phyloP scores from a whole-genome alignment of 2,888 invertebrate species.

The Nematopogon swammerdamellus region DNA sequence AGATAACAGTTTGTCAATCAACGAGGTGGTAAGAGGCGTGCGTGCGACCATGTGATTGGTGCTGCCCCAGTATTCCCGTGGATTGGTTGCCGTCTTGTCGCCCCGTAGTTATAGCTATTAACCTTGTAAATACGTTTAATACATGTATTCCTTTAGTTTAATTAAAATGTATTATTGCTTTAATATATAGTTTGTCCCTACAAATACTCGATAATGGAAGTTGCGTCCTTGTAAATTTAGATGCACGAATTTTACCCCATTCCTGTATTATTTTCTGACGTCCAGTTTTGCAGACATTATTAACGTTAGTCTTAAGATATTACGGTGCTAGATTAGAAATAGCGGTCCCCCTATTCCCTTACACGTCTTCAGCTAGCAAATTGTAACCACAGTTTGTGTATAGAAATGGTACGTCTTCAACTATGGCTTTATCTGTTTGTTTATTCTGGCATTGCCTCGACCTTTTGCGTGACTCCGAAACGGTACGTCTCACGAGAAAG shows the following conservation, averaged over 20 bases:
- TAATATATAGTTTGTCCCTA: neutral
- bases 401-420: neutral
- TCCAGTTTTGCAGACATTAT: too few species aligned
- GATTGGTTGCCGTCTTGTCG: conserved; percentile 19
- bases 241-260: neutral
- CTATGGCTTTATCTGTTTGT: conserved; percentile 51
- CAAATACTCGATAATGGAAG: neutral
- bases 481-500: neutral
- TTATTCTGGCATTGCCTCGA: conserved; percentile 52
- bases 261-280: too few species aligned
- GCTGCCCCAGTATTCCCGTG: conserved; percentile 44
- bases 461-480: conserved; percentile 23
- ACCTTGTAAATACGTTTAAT: neutral
- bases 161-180: neutral
- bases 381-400: neutral
- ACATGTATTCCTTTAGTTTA: neutral
- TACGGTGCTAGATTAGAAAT: neutral
- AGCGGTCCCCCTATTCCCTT: neutral
- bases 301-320: neutral
- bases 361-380: neutral
- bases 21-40: conserved; percentile 38
- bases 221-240: neutral
- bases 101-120: neutral
- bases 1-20: too few species aligned
- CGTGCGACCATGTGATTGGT: conserved; percentile 50